Conservation (phyloP, 2,113 vertebrate species). For the Microtus montanus region DNA sequence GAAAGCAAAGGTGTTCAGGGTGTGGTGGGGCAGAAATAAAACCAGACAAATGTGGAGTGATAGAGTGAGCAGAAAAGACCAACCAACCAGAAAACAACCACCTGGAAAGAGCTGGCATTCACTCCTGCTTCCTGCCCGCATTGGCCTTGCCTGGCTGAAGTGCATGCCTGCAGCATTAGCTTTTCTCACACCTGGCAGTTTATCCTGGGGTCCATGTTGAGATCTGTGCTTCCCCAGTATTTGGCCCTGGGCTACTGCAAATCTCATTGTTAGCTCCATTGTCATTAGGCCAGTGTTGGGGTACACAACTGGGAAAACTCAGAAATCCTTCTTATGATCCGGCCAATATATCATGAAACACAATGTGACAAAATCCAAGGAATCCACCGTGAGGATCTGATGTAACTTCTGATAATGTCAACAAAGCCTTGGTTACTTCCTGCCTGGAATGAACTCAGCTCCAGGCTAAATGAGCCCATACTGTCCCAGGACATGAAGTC, state of each 20-base stretch:
- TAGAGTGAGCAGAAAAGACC: not conserved
- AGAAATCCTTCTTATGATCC: not conserved
- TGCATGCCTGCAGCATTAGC: accelerated
- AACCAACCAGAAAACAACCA: not conserved
- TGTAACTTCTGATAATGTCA: not conserved
- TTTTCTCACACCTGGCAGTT: not conserved
- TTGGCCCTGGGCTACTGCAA: not conserved
- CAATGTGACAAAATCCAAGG: not conserved
- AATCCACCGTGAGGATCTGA: not conserved
- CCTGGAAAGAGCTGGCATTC: not conserved
- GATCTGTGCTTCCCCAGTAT: not conserved
- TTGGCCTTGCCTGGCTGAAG: not conserved
- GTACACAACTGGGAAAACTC: not conserved
- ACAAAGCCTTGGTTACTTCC: not conserved
- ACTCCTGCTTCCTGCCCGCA: not conserved
- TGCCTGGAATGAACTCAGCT: not conserved
- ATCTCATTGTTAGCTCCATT: not conserved
- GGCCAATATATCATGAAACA: not conserved
- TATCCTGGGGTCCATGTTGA: not conserved
- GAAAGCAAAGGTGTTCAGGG: not conserved
- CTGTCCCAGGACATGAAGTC: not conserved
- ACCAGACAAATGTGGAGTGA: not conserved
- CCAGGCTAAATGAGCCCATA: not conserved
- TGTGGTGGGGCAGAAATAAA: not conserved
- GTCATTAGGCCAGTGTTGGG: not conserved